Percentiles rank a stretch among this genome's conserved stretches.
Conservation (phyloP, 2,113 vertebrate genomes). For the Epinephelus fuscoguttatus region DNA sequence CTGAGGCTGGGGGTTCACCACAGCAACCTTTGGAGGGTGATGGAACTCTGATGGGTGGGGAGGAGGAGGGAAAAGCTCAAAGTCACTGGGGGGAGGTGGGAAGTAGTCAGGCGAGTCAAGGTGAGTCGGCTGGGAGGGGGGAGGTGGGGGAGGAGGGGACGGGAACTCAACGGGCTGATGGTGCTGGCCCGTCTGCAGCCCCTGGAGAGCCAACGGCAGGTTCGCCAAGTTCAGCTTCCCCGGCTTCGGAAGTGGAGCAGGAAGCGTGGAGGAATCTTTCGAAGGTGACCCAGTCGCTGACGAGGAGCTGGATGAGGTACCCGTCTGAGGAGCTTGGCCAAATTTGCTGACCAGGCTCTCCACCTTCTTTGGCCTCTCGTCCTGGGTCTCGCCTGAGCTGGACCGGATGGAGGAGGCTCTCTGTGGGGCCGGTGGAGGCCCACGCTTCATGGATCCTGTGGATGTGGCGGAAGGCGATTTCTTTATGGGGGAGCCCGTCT, state of each 20-base stretch:
- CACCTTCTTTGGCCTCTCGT: constrained; percentile 91
- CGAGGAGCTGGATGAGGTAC: constrained; percentile 81
- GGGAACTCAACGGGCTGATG: constrained; percentile 89
- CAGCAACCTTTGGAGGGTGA: constrained; percentile 91
- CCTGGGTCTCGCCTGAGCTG: constrained; percentile 84
- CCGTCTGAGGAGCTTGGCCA: constrained; percentile 82
- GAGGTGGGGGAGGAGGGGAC: constrained; percentile 91
- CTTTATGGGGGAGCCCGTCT: constrained; percentile 90
- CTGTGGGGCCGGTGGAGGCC: constrained; percentile 93
- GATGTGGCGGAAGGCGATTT: constrained; percentile 85
- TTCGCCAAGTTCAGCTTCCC: constrained; percentile 93
- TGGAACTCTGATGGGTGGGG: constrained; percentile 88
- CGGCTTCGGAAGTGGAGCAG: constrained; percentile 91
- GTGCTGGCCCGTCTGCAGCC: constrained; percentile 75
- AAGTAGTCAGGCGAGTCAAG: constrained; percentile 84
- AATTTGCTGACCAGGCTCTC: constrained; percentile 95
- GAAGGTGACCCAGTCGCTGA: constrained; percentile 85
- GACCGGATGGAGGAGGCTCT: constrained; percentile 94
- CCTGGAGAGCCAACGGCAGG: constrained; percentile 89
- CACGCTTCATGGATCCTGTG: constrained; percentile 90
- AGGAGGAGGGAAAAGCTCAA: constrained; percentile 91
- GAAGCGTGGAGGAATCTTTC: constrained; percentile 85
- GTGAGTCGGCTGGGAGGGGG: constrained; percentile 80
- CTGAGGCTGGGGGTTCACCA: constrained; percentile 96
- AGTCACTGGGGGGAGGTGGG: constrained; percentile 89